Conservation (phyloP, 2,888 invertebrate species). For the Drosophila gaucha region DNA sequence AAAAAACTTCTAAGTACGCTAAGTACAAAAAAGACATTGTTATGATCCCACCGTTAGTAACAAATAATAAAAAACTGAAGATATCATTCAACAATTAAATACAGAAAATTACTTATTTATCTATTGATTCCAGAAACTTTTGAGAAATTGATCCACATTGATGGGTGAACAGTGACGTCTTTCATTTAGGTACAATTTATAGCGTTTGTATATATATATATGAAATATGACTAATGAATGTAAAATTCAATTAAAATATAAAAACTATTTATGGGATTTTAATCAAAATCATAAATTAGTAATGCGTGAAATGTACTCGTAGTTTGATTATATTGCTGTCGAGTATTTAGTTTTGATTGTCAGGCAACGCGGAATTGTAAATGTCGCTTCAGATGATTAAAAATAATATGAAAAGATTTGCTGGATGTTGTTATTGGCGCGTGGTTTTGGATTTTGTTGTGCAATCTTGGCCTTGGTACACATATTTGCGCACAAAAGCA, state of each 20-base stretch:
- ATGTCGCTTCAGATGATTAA: conserved; percentile 3
- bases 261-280: neutral
- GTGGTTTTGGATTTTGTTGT: conserved; percentile 36
- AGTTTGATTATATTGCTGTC: neutral
- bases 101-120: neutral
- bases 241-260: neutral
- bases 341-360: neutral
- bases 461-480: conserved; percentile 69
- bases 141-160: neutral
- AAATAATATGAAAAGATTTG: conserved; percentile 10
- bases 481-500: conserved; percentile 64
- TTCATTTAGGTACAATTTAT: neutral
- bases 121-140: neutral
- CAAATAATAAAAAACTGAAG: neutral
- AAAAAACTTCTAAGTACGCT: neutral
- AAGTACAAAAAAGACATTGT: neutral
- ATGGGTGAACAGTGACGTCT: neutral
- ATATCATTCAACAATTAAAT: neutral
- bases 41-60: neutral
- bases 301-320: neutral
- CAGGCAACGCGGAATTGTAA: neutral
- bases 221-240: too few species aligned
- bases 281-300: neutral
- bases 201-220: neutral
- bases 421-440: conserved; percentile 6